Evolutionary conservation across 2,888 invertebrate genomes (phyloP).

Genomic region (Meteorus cinctellus): DNA sequence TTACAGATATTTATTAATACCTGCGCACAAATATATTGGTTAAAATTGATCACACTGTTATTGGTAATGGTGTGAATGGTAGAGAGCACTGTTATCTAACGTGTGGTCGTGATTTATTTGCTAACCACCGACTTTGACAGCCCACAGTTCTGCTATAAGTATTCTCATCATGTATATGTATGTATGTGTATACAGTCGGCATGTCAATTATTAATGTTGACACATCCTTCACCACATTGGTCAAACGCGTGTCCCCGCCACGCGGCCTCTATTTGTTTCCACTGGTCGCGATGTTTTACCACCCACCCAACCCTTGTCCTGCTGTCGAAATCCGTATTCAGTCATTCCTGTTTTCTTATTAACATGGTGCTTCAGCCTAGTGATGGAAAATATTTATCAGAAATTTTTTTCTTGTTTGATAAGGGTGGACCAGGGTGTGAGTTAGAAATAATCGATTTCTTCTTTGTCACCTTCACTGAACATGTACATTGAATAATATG

Average conservation of each 20-base stretch:
- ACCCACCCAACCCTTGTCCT: not conserved
- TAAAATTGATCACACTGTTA: slow-evolving; percentile 10
- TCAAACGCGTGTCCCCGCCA: slow-evolving; percentile 56
- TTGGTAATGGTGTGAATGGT: slow-evolving; percentile 14
- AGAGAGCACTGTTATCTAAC: slow-evolving; percentile 10
- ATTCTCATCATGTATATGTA: slow-evolving; percentile 16
- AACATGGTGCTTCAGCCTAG: not conserved
- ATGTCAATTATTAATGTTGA: slow-evolving; percentile 62
- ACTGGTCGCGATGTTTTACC: slow-evolving; percentile 1
- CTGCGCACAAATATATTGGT: not conserved
- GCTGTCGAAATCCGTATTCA: not conserved
- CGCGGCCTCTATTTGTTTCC: slow-evolving; percentile 50
- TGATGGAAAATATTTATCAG: not conserved
- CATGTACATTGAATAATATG: no score
- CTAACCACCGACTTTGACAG: slow-evolving; percentile 48
- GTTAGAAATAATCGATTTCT: no score
- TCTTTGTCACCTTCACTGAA: no score
- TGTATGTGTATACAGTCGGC: slow-evolving; percentile 45
- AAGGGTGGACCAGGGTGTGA: no score
- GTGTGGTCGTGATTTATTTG: slow-evolving; percentile 26
- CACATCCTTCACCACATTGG: slow-evolving; percentile 50
- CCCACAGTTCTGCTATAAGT: slow-evolving; percentile 6
- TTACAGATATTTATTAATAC: not conserved
- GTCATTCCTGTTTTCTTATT: slow-evolving; percentile 28
- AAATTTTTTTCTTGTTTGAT: not conserved